Evolutionary conservation across 2,888 invertebrate genomes (phyloP).

Genomic region (Mylabris sibirica): DNA sequence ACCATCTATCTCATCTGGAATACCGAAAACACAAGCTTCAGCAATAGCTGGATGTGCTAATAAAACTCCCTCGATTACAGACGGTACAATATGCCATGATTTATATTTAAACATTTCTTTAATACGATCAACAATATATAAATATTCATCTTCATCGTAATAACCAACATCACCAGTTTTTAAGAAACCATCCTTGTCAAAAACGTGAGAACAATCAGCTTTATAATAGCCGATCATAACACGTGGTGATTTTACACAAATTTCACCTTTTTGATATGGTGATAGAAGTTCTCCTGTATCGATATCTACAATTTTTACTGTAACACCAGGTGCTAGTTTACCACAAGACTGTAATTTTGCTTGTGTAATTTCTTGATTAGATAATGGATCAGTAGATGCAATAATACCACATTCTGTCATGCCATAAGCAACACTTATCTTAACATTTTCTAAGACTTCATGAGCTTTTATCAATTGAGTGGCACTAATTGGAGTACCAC

Average conservation of each 20-base stretch:
- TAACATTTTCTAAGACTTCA: too few relatives aligned
- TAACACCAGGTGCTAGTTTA: conserved; percentile 19
- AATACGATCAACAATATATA: conserved; percentile 62
- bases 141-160: conserved; percentile 61
- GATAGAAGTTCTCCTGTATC: conserved; percentile 43
- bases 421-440: too few relatives aligned
- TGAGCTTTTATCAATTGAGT: conserved; percentile 37
- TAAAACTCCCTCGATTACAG: conserved; percentile 45
- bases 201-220: conserved; percentile 57
- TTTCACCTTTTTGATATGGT: conserved; percentile 63
- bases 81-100: conserved; percentile 59
- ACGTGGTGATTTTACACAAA: conserved; percentile 60
- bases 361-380: conserved; percentile 6
- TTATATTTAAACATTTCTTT: conserved; percentile 64
- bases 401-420: conserved; percentile 58
- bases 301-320: conserved; percentile 36
- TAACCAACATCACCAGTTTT: conserved; percentile 64
- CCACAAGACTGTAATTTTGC: conserved; percentile 30
- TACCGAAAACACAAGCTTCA: conserved; percentile 46
- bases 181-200: conserved; percentile 61
- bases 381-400: conserved; percentile 26
- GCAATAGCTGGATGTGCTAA: conserved; percentile 47
- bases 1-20: conserved; percentile 39
- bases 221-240: conserved; percentile 61
- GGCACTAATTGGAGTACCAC: conserved; percentile 40